Evolutionary conservation across 2,113 vertebrate species (phyloP).

Genomic region (Astur gentilis): DNA sequence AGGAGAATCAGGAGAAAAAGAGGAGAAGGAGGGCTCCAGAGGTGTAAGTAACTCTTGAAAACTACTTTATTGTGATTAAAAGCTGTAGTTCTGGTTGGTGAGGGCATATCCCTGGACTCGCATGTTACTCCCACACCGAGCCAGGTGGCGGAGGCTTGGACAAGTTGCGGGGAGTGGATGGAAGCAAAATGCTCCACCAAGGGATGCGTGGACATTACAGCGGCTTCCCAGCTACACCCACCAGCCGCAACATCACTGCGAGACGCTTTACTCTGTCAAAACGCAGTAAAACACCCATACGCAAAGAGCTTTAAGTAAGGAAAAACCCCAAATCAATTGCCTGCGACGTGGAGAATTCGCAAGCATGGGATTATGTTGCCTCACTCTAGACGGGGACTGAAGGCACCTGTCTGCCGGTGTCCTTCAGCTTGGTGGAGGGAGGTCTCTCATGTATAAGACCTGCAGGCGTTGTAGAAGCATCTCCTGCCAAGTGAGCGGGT

Average conservation of each 20-base stretch:
- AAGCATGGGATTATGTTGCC: background rate
- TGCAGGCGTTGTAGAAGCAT: background rate
- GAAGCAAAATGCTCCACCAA: rapidly evolving
- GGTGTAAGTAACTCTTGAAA: constrained; percentile 51
- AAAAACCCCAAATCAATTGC: background rate
- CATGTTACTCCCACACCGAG: rapidly evolving
- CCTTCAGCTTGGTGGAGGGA: background rate
- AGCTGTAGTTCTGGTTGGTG: background rate
- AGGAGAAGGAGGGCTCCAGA: constrained; percentile 65
- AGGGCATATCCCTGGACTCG: background rate
- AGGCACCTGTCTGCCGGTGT: rapidly evolving
- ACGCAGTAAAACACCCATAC: rapidly evolving
- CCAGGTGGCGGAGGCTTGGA: no score
- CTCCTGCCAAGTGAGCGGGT: background rate
- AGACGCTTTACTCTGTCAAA: rapidly evolving
- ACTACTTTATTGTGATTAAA: background rate
- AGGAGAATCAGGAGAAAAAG: constrained; percentile 66
- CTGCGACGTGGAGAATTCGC: rapidly evolving
- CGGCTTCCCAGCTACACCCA: background rate
- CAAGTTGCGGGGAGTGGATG: no score
- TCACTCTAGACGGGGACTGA: rapidly evolving
- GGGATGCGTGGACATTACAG: rapidly evolving
- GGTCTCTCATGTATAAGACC: rapidly evolving
- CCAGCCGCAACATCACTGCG: rapidly evolving
- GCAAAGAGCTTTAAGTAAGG: background rate